Base-by-base conservation (phyloP, 2,888 invertebrate genomes). In the Tillus elongatus region DNA sequence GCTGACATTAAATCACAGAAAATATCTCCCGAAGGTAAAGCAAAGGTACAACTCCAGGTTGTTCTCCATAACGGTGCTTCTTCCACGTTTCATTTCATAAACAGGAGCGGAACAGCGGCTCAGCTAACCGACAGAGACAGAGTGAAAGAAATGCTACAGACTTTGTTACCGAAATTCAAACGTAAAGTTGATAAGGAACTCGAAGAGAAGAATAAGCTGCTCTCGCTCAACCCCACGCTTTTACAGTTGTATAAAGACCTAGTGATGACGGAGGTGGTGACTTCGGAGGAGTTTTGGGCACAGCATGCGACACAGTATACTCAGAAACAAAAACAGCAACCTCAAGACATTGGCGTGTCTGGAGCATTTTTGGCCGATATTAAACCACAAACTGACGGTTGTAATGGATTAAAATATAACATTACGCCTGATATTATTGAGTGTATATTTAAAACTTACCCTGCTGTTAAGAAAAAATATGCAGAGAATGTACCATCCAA, bases 381-480 rank as follows among this genome's bases (percentile, higher is more conserved):
- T 37, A 92, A 95, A 67, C 95, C 96, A 1, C 90, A 93, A 68
- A 89, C 91, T 1, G 96, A 96, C 62, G 96, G 95, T 14, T 90
- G 89, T 57, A 96, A 95, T 65, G 95, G 95, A 33, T 76, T 96
- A 19, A 92, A 91, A 63, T 95, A 98, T 65, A 99, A 97, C 66
- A 77, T 99, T 34, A 96, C 95, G 3, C 79, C 87, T 36, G 98
- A 99, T 63, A 85, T 96, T 36, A 96, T 98, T 62, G 89, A 95
- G 57, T 91, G 93, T 53, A 95, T 99, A 70, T 98, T 98, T 66
- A 91, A 92, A 70, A 97, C 98, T 42, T 99, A 98, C 72, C 98
- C 98, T 12, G 92, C 95, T 49, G 98, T 98, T 1, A 85, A 91
- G 58, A 86, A 85, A 72, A 97, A 97, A 74, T 95, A 97, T 65